These are phyloP conservation scores for Conopomorpha cramerella DNA, from an alignment of 1,140 invertebrate genomes.

Conservation along the genomic window DNA sequence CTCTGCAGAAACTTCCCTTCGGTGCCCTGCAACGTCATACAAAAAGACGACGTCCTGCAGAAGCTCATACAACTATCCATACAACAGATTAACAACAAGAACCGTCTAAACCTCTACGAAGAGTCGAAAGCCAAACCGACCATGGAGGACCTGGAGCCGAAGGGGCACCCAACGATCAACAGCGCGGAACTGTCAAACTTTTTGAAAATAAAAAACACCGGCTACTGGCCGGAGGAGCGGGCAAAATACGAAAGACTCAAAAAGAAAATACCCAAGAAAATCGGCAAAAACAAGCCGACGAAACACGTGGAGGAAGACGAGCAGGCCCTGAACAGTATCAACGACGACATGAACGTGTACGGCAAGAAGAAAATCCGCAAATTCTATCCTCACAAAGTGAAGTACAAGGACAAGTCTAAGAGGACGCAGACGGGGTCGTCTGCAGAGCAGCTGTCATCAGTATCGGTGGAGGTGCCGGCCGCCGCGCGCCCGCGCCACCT, in stretches of 20 bases:
- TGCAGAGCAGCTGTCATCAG: slow-evolving; percentile 29
- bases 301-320: slow-evolving; percentile 16
- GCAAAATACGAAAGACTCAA: slow-evolving; percentile 4
- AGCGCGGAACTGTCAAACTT: slow-evolving; percentile 29
- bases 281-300: slow-evolving; percentile 5
- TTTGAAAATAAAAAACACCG: slow-evolving; percentile 15
- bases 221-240: slow-evolving; percentile 8
- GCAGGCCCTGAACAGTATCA: slow-evolving; percentile 12
- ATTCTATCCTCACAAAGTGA: slow-evolving; percentile 43
- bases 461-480: slow-evolving; percentile 29
- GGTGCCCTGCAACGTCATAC: slow-evolving; percentile 35
- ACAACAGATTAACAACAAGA: slow-evolving; percentile 32
- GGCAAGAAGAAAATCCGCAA: slow-evolving; percentile 33
- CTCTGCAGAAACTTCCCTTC: slow-evolving; percentile 37
- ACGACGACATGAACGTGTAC: slow-evolving; percentile 12
- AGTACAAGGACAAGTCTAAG: slow-evolving; percentile 26
- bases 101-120: slow-evolving; percentile 3
- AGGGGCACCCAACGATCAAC: slow-evolving; percentile 24
- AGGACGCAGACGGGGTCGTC: slow-evolving; percentile 15
- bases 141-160: neutral
- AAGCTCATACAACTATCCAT: slow-evolving; percentile 38
- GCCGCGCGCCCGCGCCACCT: slow-evolving; percentile 14
- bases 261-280: slow-evolving; percentile 11
- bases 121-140: neutral
- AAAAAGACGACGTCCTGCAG: slow-evolving; percentile 22